phyloP scores from a whole-genome alignment of 2,113 vertebrate genomes.

The Morone saxatilis region DNA sequence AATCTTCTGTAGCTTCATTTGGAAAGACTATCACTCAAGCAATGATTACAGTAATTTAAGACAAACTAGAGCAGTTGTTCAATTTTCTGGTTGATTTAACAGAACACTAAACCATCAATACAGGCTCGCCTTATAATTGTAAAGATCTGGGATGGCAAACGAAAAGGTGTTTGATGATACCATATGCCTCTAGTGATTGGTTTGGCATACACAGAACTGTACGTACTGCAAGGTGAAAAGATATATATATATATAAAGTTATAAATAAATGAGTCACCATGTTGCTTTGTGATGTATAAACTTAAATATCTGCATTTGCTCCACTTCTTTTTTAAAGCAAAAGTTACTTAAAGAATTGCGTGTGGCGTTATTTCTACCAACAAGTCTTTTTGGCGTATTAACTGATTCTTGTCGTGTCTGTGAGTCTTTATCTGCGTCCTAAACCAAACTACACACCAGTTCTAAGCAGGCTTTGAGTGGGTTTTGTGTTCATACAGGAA shows the following conservation, averaged over 20 bases:
- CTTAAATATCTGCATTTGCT: neutral
- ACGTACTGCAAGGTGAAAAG: neutral
- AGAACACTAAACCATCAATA: neutral
- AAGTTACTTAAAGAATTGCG: neutral
- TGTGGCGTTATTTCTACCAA: neutral
- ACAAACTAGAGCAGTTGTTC: neutral
- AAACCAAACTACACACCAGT: neutral
- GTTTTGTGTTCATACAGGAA: neutral
- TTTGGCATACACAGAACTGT: neutral
- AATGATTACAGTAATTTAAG: neutral
- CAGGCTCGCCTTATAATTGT: neutral
- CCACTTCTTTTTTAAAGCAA: neutral
- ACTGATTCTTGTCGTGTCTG: neutral
- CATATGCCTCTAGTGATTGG: neutral
- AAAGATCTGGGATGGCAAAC: neutral
- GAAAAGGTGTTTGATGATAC: neutral
- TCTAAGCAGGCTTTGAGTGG: neutral
- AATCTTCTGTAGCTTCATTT: neutral
- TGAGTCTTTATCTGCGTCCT: neutral
- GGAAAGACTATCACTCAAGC: neutral
- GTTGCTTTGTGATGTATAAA: neutral
- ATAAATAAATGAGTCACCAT: neutral
- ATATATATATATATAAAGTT: neutral
- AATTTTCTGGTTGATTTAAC: conserved; percentile 11
- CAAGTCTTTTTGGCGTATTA: neutral